Percentiles rank a stretch among this genome's conserved stretches.
Conservation (phyloP, 2,888 invertebrate genomes). For the Cetonia aurata region DNA sequence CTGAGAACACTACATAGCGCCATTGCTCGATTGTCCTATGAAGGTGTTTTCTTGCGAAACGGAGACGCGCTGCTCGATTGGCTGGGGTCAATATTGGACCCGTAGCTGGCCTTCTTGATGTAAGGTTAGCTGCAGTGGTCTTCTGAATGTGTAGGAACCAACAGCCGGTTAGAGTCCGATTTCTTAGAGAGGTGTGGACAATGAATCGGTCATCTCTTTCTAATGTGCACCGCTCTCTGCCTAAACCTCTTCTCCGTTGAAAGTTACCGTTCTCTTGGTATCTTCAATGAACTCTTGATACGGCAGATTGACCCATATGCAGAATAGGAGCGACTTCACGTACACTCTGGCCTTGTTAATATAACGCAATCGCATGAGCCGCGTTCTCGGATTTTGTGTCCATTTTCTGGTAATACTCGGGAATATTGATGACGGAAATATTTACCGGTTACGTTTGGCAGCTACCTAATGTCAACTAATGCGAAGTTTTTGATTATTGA, state of each 20-base stretch:
- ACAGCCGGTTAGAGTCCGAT: not conserved
- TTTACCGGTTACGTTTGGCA: no score
- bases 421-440: no score
- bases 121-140: slow-evolving; percentile 9
- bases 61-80: not conserved
- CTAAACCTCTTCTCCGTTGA: not conserved
- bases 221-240: not conserved
- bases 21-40: not conserved
- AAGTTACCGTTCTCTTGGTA: not conserved
- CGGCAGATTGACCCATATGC: no score
- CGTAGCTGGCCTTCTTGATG: slow-evolving; percentile 1
- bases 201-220: not conserved
- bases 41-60: not conserved
- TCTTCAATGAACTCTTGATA: not conserved
- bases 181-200: no score
- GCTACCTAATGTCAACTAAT: no score
- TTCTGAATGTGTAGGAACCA: not conserved
- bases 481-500: no score
- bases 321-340: no score
- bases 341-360: no score
- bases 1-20: not conserved
- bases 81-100: not conserved
- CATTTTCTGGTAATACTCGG: no score
- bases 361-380: no score
- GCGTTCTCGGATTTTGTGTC: no score